These are phyloP conservation scores for Procavia capensis DNA, from an alignment of 2,113 vertebrate genomes.

Conservation along the genomic window DNA sequence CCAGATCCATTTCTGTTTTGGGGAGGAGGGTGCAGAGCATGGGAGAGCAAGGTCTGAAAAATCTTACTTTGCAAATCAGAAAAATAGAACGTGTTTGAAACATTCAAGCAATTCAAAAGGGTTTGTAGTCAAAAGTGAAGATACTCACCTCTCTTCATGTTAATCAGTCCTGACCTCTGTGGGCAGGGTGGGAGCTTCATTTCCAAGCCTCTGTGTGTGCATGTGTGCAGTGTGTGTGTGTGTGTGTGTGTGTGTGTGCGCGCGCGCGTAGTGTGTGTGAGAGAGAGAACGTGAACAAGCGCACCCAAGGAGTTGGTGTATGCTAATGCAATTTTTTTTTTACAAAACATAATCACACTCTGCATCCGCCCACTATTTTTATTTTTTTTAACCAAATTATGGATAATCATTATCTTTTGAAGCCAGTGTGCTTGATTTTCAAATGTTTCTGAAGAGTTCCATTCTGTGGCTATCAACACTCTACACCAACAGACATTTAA, in stretches of 20 bases:
- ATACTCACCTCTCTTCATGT: accelerated
- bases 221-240: not conserved
- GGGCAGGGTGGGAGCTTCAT: not conserved
- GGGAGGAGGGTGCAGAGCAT: accelerated
- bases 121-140: not conserved
- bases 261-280: too few species aligned
- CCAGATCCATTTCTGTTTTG: too few species aligned
- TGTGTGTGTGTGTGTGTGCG: too few species aligned
- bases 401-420: not conserved
- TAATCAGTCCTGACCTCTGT: not conserved
- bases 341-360: not conserved
- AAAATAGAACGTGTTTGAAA: not conserved
- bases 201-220: accelerated
- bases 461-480: not conserved
- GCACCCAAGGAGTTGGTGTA: accelerated
- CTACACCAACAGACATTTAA: not conserved
- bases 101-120: not conserved
- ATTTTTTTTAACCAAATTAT: not conserved
- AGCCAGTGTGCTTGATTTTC: not conserved
- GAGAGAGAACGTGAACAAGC: too few species aligned
- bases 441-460: not conserved
- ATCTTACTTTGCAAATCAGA: not conserved
- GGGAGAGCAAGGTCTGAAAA: not conserved
- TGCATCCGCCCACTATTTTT: not conserved
- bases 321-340: not conserved